These are phyloP conservation scores for Bilobella aurantiaca DNA, from an alignment of 1,140 invertebrate genomes.

Conservation along the genomic window DNA sequence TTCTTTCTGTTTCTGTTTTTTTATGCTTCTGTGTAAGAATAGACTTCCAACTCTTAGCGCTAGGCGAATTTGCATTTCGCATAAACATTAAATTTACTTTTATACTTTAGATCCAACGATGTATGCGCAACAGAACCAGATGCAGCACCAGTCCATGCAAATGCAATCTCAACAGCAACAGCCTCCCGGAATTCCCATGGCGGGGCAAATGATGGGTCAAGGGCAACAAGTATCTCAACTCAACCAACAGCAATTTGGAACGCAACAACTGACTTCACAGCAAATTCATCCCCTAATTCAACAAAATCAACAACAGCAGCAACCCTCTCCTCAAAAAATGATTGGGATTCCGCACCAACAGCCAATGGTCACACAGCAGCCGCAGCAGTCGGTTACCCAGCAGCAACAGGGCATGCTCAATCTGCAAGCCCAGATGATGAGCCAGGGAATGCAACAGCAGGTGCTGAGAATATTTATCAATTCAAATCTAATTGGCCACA, in stretches of 20 bases:
- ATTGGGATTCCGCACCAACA: conserved; percentile 27
- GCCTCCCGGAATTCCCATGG: neutral
- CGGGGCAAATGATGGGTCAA: conserved; percentile 4
- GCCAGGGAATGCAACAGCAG: conserved; percentile 11
- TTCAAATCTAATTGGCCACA: too few relatives aligned
- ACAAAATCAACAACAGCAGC: neutral
- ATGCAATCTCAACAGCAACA: conserved; percentile 5
- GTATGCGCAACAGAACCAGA: conserved; percentile 10
- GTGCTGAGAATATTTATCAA: too few relatives aligned
- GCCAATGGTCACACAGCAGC: conserved; percentile 20
- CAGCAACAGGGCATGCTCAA: conserved; percentile 15
- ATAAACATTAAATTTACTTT: neutral
- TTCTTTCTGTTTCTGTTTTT: neutral
- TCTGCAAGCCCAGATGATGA: conserved; percentile 25
- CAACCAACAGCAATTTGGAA: neutral
- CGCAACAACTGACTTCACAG: neutral
- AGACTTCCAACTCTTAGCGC: too few relatives aligned
- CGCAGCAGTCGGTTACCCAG: conserved; percentile 6
- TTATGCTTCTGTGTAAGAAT: too few relatives aligned
- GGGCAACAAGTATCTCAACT: conserved; percentile 7
- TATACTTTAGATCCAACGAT: conserved; percentile 7
- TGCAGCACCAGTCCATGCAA: conserved; percentile 12
- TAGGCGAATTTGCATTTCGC: too few relatives aligned
- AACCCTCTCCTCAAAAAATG: conserved; percentile 16
- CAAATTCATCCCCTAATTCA: neutral